These are phyloP conservation scores for Notothenia coriiceps DNA, from an alignment of 2,113 vertebrate genomes.

Conservation along the genomic window DNA sequence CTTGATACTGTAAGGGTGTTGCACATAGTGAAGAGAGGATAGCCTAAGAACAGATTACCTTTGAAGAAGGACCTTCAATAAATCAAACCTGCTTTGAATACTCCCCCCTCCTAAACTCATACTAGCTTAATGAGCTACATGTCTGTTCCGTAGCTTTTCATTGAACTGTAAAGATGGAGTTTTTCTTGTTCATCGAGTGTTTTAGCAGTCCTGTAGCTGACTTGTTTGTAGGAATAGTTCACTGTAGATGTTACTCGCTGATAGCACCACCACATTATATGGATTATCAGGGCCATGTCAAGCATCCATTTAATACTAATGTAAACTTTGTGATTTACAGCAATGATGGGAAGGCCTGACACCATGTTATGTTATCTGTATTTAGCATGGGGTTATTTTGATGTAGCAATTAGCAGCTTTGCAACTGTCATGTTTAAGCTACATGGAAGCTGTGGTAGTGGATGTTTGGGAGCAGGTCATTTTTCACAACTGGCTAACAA, in stretches of 20 bases:
- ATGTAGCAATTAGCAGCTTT: too few species aligned
- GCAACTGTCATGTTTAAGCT: too few species aligned
- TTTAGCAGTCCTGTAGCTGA: not conserved
- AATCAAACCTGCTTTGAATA: not conserved
- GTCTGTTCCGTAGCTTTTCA: not conserved
- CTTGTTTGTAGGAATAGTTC: not conserved
- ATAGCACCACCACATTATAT: not conserved
- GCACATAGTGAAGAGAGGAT: not conserved
- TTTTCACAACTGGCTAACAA: not conserved
- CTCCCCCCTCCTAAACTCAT: not conserved
- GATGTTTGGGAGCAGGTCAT: not conserved
- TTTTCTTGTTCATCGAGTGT: not conserved
- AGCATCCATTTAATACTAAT: not conserved
- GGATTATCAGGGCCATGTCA: not conserved
- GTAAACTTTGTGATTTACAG: not conserved
- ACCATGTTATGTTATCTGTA: too few species aligned
- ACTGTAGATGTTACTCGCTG: too few species aligned
- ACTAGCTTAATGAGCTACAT: constrained; percentile 2
- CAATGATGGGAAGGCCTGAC: not conserved
- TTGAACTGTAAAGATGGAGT: not conserved
- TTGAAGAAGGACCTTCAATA: not conserved
- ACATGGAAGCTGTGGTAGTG: too few species aligned
- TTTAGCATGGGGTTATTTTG: too few species aligned
- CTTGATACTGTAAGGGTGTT: constrained; percentile 41
- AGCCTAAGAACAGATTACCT: not conserved